Evolutionary conservation across 2,888 invertebrate species (phyloP), one percentile per base, ranked within the genome.

Genomic region (Cosmia trapezina): DNA sequence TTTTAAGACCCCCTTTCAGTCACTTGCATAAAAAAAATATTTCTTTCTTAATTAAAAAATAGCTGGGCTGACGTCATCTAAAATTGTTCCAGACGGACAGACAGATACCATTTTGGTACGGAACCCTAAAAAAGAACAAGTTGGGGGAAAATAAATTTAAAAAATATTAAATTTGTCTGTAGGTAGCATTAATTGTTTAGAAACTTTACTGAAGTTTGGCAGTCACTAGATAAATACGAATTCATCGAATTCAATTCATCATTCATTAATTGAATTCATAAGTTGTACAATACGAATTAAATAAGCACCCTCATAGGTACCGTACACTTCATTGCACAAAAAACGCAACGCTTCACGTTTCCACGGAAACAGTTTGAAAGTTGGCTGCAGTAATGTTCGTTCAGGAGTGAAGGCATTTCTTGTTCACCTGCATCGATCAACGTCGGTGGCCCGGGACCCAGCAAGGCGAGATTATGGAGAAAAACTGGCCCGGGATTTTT

Each of bases 381-480:
- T 86, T 84, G 79, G 74, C 86, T 75, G 73, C 81, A 79, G 83
- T 87, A 88, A 88, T 86, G 76, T 67, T 72, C 59, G 73, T 67
- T 68, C 57, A 70, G 79, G 86, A 85, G 87, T 87, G 88, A 89
- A 91, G 91, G 90, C 90, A 89, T 92, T 91, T 94, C 93, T 94
- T 94, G 89, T 89, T 91, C 92, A 92, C 92, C 92, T 92, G 94
- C 94, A 95, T 95, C 95, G 93, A 94, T 95, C 95, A 95, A 93
- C 89, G 95, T 95, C 94, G 85, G 81, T 76, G 83, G 81, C 87
- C 89, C 89, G 90, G 90, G 91, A 91, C 90, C 88, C 88, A 57
- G 47, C 37, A 19, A 87, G 88, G 64, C 88, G 88, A 87, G 89
- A 91, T 91, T 92, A 90, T 88, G 87, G 86, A 84, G 87, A 91